Conservation (phyloP, 1,140 invertebrate genomes). For the Rhizoglyphus robini region DNA sequence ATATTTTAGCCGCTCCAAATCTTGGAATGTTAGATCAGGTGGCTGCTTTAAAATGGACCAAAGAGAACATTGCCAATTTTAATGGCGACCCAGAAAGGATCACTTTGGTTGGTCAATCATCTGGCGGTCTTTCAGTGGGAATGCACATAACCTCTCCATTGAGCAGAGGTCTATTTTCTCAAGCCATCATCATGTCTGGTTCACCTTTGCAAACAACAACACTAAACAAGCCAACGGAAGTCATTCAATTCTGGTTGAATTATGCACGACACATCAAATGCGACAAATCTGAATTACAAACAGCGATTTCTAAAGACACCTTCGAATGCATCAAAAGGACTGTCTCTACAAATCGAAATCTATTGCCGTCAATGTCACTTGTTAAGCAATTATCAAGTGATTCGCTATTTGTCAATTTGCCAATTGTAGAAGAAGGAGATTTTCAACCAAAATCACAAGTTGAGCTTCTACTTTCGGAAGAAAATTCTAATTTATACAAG, state of each 20-base stretch:
- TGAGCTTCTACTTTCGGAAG: no score
- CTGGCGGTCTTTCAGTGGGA: conserved; percentile 74
- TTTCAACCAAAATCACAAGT: not conserved
- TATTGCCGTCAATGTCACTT: not conserved
- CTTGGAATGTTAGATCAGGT: conserved; percentile 34
- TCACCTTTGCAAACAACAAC: not conserved
- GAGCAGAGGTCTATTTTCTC: conserved; percentile 63
- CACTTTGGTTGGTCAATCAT: conserved; percentile 29
- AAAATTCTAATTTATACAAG: not conserved
- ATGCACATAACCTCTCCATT: conserved; percentile 78
- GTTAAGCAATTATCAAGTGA: conserved; percentile 9
- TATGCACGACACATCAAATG: conserved; percentile 11
- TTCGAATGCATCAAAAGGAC: not conserved
- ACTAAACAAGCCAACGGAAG: not conserved
- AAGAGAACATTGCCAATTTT: conserved; percentile 32
- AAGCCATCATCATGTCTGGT: conserved; percentile 52
- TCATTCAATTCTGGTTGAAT: conserved; percentile 5
- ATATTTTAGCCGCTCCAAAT: conserved; percentile 30
- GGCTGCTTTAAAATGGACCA: conserved; percentile 33
- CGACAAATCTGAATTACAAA: not conserved
- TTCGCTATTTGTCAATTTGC: not conserved
- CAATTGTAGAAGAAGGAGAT: conserved; percentile 1
- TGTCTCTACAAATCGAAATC: not conserved
- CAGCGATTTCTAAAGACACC: no score
- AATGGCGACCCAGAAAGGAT: conserved; percentile 30